Base-by-base conservation (phyloP, 2,888 invertebrate genomes). In the Conops quadrifasciatus region DNA sequence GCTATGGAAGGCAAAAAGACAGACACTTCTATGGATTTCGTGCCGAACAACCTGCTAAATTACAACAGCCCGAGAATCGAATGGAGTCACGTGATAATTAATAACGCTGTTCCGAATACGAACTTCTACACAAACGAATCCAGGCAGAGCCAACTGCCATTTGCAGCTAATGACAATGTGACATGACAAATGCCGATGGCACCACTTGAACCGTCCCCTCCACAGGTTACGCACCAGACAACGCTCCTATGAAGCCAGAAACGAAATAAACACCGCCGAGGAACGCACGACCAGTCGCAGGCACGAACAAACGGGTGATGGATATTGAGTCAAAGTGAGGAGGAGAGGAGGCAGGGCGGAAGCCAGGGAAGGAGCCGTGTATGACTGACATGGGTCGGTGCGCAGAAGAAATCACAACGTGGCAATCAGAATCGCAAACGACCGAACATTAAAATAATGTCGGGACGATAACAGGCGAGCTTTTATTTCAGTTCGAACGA, bases 401-500 rank as follows among this genome's bases (percentile, higher is more conserved):
- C 28, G 56, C 24, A 49, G 24, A n/a, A n/a, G n/a, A 49, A 67
- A 67, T 67, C 67, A 47, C 67, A 67, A 59, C 67, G 28, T 47
- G 28, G 67, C 67, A 69, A 69, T 69, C 69, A 63, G 36, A 62
- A 53, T 63, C 69, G 63, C 62, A 69, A 62, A 69, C 62, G 62
- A 63, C 62, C 19, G 24, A 63, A 77, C 80, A 81, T 79, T 78
- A 78, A 78, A 77, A 78, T 79, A 81, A 80, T 80, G 81, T 79
- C 78, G 80, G 79, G 82, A 80, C 81, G 82, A 80, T 80, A 81
- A 82, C 80, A 81, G 80, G 67, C 47, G 28, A 59, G 67, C 67
- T 67, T 80, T 80, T 81, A 82, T 82, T 82, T 81, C 81, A 80
- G 80, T 81, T 78, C 79, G 80, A n/a, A n/a, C n/a, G n/a, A n/a